These are phyloP conservation scores for Sebastes aleutianus DNA, from an alignment of 2,797 vertebrate species.

Conservation along the genomic window DNA sequence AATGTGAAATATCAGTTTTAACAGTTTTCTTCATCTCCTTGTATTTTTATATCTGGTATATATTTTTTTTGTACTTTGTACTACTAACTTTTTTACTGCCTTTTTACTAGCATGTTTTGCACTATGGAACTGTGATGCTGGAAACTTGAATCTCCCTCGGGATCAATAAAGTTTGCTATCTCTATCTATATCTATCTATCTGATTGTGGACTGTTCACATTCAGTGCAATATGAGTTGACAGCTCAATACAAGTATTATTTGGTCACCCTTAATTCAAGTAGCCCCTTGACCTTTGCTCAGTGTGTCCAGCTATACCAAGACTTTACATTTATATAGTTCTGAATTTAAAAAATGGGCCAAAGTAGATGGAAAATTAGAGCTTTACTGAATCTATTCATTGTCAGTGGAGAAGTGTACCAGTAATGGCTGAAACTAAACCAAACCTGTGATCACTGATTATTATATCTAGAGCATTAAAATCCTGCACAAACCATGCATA, in stretches of 20 bases:
- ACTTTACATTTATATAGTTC: background rate
- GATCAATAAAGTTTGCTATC: too few relatives aligned
- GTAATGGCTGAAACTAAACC: too few relatives aligned
- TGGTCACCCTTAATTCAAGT: background rate
- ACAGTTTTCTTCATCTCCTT: too few relatives aligned
- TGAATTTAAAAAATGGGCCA: background rate
- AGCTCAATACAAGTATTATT: background rate
- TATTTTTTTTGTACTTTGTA: too few relatives aligned
- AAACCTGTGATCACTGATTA: too few relatives aligned
- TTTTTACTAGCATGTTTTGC: too few relatives aligned
- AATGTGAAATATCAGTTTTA: background rate
- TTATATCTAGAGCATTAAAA: background rate
- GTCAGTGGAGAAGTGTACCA: background rate
- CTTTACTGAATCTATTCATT: background rate
- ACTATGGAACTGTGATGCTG: rapidly evolving
- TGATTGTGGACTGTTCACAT: background rate
- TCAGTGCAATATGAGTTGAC: background rate
- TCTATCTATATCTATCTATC: too few relatives aligned
- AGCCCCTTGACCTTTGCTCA: background rate
- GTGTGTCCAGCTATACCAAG: background rate
- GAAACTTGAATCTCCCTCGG: too few relatives aligned
- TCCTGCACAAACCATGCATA: background rate
- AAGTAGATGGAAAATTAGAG: background rate
- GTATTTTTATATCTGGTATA: too few relatives aligned
- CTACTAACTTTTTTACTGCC: too few relatives aligned